These are phyloP conservation scores for Argyrosomus japonicus DNA, from an alignment of 2,113 vertebrate genomes.

Conservation along the genomic window DNA sequence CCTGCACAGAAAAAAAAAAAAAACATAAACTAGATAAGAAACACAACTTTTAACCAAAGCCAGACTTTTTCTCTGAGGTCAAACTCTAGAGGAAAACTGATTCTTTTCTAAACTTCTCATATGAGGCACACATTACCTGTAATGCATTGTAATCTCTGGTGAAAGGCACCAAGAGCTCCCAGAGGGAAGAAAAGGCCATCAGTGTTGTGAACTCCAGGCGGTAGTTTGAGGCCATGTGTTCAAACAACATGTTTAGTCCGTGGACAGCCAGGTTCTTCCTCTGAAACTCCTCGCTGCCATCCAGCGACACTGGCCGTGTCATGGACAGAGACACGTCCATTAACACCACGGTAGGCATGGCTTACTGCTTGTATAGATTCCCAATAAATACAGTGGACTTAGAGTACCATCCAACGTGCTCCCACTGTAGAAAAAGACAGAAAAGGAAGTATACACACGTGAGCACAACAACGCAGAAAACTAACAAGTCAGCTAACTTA, in stretches of 20 bases:
- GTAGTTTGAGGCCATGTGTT: constrained; percentile 99
- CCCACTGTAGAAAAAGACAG: background rate
- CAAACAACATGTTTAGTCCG: constrained; percentile 97
- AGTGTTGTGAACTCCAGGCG: constrained; percentile 95
- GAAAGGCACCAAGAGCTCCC: constrained; percentile 97
- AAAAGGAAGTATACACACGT: background rate
- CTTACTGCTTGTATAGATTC: constrained; percentile 8
- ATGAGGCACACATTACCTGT: constrained; percentile 85
- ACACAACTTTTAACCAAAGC: background rate
- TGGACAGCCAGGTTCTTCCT: constrained; percentile 96
- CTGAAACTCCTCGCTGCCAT: constrained; percentile 95
- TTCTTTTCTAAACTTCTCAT: background rate
- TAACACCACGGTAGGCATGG: constrained; percentile 96
- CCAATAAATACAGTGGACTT: background rate
- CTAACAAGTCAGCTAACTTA: background rate
- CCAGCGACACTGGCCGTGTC: constrained; percentile 93
- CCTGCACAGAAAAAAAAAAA: constrained; percentile 79
- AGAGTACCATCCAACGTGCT: background rate
- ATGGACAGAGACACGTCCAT: constrained; percentile 99
- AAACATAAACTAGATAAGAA: background rate
- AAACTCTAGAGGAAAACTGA: background rate
- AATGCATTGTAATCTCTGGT: constrained; percentile 97
- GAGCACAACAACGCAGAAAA: background rate
- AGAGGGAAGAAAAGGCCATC: constrained; percentile 96
- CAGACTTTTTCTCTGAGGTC: background rate